Base-by-base conservation (phyloP, 2,113 vertebrate species). In the Chloropsis hardwickii region DNA sequence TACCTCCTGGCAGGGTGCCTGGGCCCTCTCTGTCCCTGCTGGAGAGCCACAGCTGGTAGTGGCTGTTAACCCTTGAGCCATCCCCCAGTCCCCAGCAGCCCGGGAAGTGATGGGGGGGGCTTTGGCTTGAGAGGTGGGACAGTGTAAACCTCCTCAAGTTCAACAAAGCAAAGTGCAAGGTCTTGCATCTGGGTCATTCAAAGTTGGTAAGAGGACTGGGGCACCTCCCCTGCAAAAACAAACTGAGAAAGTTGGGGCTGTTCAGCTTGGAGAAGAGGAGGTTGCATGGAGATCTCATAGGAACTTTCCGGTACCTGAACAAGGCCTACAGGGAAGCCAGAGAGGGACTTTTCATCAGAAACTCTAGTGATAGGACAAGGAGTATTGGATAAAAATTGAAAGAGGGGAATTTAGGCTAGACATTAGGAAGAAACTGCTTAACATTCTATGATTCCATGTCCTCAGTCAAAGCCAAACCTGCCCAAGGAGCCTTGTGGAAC, bases 31-130 rank as follows among this genome's bases (percentile, higher is more conserved):
- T 85, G 45, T 70, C 67, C 81, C 61, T 72, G 47, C 67, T 71
- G 3, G 2, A 54, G 42, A 88, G 17, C 47, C 71, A 82, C 78
- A 82, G 87, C 91, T 95, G 71, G 70, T 9, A 3, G 25, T n/a
- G 86, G 69, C 48, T 74, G 19, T 91, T 92, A 94, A 95, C 93
- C 54, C 93, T 22, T 73, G 60, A 90, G 31, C 58, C 29, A 4
- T 11, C 47, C 42, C 27, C 11, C 0, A 0, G 7, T 12, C 5
- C 12, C 25, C 47, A 62, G 53, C 79, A 56, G 37, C 37, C 37
- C 0, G 1, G 50, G 54, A 81, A 56, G 45, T 1, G 5, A 57
- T 24, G 37, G 10, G 23, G n/a, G 35, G 47, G 62, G 29, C 48
- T 62, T 39, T 86, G 60, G 39, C 64, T 69, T 0, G 0, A 45